Evolutionary conservation across 2,113 vertebrate species (phyloP).

Genomic region (Sceloporus undulatus): DNA sequence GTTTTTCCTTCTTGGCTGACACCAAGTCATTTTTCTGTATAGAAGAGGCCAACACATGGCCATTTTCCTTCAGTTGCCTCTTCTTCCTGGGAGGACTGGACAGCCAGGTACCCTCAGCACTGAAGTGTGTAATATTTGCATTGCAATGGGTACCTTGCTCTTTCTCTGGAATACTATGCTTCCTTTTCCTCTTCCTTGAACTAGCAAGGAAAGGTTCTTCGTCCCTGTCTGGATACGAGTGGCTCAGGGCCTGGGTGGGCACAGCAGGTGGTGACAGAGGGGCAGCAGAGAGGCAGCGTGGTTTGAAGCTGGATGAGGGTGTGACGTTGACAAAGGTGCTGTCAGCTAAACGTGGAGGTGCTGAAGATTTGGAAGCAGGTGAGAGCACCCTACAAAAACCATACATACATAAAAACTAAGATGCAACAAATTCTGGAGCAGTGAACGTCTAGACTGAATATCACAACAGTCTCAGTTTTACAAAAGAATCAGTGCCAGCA

Average conservation of each 20-base stretch:
- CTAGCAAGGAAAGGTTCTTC: background rate
- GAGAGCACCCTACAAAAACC: constrained; percentile 75
- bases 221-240: constrained; percentile 29
- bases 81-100: constrained; percentile 12
- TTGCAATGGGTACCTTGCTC: background rate
- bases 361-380: constrained; percentile 74
- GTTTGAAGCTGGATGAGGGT: constrained; percentile 24
- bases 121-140: rapidly evolving
- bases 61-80: background rate
- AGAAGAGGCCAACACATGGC: rapidly evolving
- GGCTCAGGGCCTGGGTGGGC: background rate
- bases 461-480: background rate
- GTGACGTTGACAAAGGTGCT: constrained; percentile 38
- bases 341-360: constrained; percentile 58
- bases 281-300: constrained; percentile 3
- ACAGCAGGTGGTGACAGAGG: background rate
- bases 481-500: background rate
- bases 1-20: background rate
- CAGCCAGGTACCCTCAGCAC: rapidly evolving
- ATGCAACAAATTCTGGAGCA: background rate
- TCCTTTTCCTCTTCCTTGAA: constrained; percentile 65
- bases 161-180: constrained; percentile 48
- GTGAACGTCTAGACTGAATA: background rate
- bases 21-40: rapidly evolving
- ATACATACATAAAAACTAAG: background rate